Evolutionary conservation across 2,888 invertebrate genomes (phyloP).

Genomic region (Amblyteles armatorius): DNA sequence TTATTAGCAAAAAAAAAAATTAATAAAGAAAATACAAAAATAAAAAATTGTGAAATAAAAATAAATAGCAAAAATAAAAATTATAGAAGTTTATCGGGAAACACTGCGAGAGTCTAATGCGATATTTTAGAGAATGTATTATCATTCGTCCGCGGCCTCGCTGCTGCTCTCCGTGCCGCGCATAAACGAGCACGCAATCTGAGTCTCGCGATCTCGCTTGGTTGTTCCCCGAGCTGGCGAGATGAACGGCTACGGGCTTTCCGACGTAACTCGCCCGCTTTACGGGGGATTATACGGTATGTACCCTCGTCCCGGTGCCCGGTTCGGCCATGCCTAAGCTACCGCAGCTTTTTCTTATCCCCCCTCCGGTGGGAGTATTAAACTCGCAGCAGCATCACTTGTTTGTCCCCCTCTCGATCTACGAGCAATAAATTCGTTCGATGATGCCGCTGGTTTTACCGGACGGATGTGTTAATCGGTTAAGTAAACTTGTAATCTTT

Average conservation of each 20-base stretch:
- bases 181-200: conserved; percentile 31
- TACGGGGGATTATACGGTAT: conserved; percentile 47
- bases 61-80: background rate
- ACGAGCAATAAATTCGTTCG: conserved; percentile 20
- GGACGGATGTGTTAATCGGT: conserved; percentile 29
- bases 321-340: background rate
- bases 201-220: conserved; percentile 50
- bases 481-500: background rate
- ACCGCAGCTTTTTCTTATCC: conserved; percentile 41
- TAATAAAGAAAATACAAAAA: background rate
- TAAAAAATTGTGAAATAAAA: background rate
- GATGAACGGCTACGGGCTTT: conserved; percentile 57
- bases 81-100: background rate
- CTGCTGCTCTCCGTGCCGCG: background rate
- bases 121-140: conserved; percentile 43
- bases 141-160: background rate
- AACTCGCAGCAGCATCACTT: conserved; percentile 25
- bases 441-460: conserved; percentile 36
- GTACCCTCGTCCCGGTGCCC: conserved; percentile 25
- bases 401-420: conserved; percentile 21
- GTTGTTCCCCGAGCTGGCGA: conserved; percentile 36
- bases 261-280: conserved; percentile 48
- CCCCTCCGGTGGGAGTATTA: background rate
- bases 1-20: conserved; percentile 10
- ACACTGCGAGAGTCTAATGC: conserved; percentile 40